Conservation (phyloP, 2,888 invertebrate species). For the Papilio elwesi region DNA sequence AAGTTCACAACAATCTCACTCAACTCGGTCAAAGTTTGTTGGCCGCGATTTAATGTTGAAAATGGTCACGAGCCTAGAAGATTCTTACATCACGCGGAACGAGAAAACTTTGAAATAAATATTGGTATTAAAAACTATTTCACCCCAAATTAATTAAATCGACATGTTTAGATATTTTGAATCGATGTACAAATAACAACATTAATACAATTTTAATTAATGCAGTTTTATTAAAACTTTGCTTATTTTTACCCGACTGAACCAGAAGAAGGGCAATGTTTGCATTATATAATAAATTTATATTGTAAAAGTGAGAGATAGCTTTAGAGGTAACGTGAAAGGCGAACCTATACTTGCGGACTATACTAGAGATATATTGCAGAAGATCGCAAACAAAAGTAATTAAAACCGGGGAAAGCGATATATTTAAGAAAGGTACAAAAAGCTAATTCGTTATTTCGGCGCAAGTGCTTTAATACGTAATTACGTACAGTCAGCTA, state of each 20-base stretch:
- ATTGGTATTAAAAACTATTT: neutral
- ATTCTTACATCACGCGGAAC: conserved; percentile 13
- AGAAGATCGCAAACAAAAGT: neutral
- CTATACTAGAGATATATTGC: no score
- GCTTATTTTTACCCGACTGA: no score
- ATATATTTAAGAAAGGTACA: no score
- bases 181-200: neutral
- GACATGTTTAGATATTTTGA: neutral
- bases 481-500: no score
- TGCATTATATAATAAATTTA: no score
- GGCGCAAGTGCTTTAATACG: no score
- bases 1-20: conserved; percentile 27
- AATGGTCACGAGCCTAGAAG: conserved; percentile 7
- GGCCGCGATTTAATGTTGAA: conserved; percentile 11
- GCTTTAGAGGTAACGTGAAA: neutral
- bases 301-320: neutral
- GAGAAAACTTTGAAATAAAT: conserved; percentile 14
- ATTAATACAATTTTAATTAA: neutral
- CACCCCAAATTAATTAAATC: neutral
- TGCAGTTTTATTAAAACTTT: neutral
- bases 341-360: no score
- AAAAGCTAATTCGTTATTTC: no score
- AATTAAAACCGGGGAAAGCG: no score
- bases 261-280: no score
- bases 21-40: conserved; percentile 26